These are phyloP conservation scores for Tichodroma muraria DNA, from an alignment of 2,113 vertebrate species.

Conservation along the genomic window DNA sequence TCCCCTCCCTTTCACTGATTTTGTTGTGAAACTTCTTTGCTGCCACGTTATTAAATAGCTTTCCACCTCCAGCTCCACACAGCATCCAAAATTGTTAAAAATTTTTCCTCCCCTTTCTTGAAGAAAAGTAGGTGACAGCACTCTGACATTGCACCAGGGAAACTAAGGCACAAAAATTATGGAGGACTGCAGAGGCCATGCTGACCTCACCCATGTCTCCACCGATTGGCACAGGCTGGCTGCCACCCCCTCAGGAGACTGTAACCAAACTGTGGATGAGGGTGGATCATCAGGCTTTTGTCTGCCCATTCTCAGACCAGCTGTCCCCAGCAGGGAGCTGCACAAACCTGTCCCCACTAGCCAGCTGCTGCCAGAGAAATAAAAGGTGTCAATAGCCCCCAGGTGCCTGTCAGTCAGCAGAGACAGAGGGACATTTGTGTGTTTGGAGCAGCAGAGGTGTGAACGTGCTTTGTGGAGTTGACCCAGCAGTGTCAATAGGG, in stretches of 20 bases:
- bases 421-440: fast-evolving
- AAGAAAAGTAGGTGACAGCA: fast-evolving
- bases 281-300: neutral
- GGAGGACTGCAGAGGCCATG: fast-evolving
- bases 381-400: neutral
- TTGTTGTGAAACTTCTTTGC: neutral
- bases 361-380: neutral
- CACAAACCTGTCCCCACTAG: neutral
- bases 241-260: neutral
- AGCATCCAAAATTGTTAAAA: neutral
- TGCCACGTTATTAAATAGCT: neutral
- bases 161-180: neutral
- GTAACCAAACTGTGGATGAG: neutral
- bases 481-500: neutral
- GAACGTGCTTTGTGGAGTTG: neutral
- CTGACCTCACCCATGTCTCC: neutral
- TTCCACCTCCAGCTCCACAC: neutral
- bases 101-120: neutral
- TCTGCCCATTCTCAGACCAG: fast-evolving
- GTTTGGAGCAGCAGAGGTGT: neutral
- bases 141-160: neutral
- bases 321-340: neutral
- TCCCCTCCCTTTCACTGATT: neutral
- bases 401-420: neutral
- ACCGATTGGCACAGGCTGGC: neutral